Percentiles rank a stretch among this genome's conserved stretches.
phyloP scores from a whole-genome alignment of 1,140 invertebrate genomes.

The Bombus superbus region DNA sequence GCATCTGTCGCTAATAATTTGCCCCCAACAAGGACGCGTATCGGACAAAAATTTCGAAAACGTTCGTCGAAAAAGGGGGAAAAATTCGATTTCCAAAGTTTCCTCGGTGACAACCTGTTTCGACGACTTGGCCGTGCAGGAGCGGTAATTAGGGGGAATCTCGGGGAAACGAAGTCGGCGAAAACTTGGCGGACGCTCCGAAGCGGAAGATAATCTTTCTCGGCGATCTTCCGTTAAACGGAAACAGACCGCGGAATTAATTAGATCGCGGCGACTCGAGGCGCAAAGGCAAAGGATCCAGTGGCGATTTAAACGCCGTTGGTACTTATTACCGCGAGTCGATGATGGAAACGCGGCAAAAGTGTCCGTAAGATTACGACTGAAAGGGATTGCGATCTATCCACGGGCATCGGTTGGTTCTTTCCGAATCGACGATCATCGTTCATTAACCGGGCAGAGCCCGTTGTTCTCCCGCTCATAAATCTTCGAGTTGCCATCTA shows the following conservation, averaged over 20 bases:
- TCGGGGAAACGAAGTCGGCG: no score
- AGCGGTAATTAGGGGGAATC: no score
- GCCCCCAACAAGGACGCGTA: no score
- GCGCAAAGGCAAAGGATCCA: not conserved
- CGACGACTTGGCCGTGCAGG: no score
- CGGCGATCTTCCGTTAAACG: not conserved
- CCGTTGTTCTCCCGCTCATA: conserved; percentile 32
- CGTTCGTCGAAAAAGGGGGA: no score
- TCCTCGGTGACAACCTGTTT: no score
- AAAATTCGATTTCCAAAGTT: no score
- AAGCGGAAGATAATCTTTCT: not conserved
- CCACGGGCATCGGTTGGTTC: not conserved
- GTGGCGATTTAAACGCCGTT: no score
- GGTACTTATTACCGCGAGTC: not conserved
- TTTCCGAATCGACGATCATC: conserved; percentile 33
- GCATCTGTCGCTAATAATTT: no score
- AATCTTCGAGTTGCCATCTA: conserved; percentile 34
- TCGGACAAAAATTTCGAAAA: no score
- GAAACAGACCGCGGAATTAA: conserved; percentile 14
- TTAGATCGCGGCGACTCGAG: not conserved
- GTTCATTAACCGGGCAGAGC: conserved; percentile 32
- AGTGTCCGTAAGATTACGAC: not conserved
- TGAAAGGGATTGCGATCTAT: not conserved
- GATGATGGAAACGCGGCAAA: not conserved
- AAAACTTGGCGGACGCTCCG: no score